Base-by-base conservation (phyloP, 2,113 vertebrate genomes). In the Chlorodrepanis virens region DNA sequence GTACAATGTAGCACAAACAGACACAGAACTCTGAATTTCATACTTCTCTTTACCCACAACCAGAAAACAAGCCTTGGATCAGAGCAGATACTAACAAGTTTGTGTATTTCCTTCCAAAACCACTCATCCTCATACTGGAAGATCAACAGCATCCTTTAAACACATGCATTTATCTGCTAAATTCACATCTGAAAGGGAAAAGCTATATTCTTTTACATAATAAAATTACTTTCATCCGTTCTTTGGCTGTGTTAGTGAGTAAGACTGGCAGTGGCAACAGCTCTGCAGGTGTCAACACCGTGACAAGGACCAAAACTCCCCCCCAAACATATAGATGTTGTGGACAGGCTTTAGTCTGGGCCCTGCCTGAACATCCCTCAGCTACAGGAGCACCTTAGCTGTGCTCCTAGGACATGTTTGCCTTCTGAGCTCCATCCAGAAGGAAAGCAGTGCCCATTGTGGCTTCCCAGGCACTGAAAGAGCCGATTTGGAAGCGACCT, bases 391-490 rank as follows among this genome's bases (percentile, higher is more conserved):
- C 18, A 29, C 33, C 12, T 59, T 9, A 76, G 35, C 76, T 56
- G 63, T 3, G 1, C 65, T 74, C 45, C 17, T 28, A n/a, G 79
- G 15, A 72, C 0, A 0, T 40, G 40, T 42, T 40, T 53, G 45
- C 44, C 63, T 10, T 29, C 17, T 31, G 39, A 39, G 79, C 47
- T 44, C 31, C 65, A 29, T 3, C 21, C 67, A 47, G 19, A 68
- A 60, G 71, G 49, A 85, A 71, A 60, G 61, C 75, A 61, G 31
- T 19, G 11, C 2, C 60, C 63, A 7, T 35, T 9, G 57, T 20
- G 22, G 40, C 60, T 74, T 49, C 68, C 56, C 59, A 47, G 0
- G 1, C n/a, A 21, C 67, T n/a, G 44, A 49, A 77, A 25, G 0
- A 33, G 64, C 23, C 57, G 42, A 44, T 69, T 20, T 49, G 71